Percentiles rank a stretch among this genome's conserved stretches.
Conservation (phyloP, 2,797 vertebrate genomes). For the Lacerta bilineata region DNA sequence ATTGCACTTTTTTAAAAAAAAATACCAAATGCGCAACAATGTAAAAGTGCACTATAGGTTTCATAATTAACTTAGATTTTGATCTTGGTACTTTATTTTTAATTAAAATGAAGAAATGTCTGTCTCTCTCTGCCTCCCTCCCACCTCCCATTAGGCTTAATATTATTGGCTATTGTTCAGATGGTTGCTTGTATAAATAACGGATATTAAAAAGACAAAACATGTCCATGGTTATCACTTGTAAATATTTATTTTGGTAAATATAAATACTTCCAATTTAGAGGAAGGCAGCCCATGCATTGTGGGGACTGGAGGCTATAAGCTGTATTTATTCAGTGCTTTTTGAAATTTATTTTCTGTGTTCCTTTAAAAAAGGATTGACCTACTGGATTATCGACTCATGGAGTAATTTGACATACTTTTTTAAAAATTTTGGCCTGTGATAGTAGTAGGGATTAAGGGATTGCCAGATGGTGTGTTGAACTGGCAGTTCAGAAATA, state of each 20-base stretch:
- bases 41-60: not conserved
- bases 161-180: slow-evolving; percentile 30
- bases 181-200: slow-evolving; percentile 38
- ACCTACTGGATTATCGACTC: slow-evolving; percentile 26
- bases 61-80: slow-evolving; percentile 28
- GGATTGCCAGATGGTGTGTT: slow-evolving; percentile 33
- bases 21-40: not conserved
- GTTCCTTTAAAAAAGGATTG: slow-evolving; percentile 11
- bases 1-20: slow-evolving; percentile 25
- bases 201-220: slow-evolving; percentile 51
- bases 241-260: slow-evolving; percentile 23
- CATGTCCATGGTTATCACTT: slow-evolving; percentile 16
- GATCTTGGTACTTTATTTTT: slow-evolving; percentile 23
- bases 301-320: not conserved
- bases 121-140: not conserved
- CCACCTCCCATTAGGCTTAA: not conserved
- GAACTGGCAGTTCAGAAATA: slow-evolving; percentile 25
- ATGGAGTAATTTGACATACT: slow-evolving; percentile 46
- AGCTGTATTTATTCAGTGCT: not conserved
- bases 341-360: slow-evolving; percentile 5
- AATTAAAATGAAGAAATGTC: slow-evolving; percentile 21
- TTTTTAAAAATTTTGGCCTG: slow-evolving; percentile 25
- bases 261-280: not conserved
- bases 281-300: not conserved
- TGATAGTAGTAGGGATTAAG: slow-evolving; percentile 32